Evolutionary conservation across 2,113 vertebrate species (phyloP).

Genomic region (Heterotis niloticus): DNA sequence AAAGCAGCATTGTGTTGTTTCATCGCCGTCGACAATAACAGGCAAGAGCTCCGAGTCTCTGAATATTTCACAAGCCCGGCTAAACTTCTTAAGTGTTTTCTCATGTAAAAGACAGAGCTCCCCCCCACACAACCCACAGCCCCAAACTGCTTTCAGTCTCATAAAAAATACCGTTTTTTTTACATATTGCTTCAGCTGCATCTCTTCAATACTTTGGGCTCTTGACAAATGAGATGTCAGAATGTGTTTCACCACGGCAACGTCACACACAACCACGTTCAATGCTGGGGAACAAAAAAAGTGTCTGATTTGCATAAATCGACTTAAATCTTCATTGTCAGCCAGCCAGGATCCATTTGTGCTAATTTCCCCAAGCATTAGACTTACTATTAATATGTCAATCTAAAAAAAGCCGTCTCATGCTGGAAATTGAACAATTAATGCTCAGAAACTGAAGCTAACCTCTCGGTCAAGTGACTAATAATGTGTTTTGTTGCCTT

Average conservation of each 20-base stretch:
- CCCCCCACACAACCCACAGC: not conserved
- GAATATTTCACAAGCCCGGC: not conserved
- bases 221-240: too few relatives aligned
- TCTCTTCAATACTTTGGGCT: too few relatives aligned
- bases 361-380: slow-evolving; percentile 24
- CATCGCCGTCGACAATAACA: not conserved
- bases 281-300: not conserved
- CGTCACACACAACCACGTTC: too few relatives aligned
- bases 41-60: not conserved
- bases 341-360: slow-evolving; percentile 44
- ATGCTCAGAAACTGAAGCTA: slow-evolving; percentile 52
- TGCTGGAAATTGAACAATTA: slow-evolving; percentile 52
- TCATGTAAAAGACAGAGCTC: not conserved
- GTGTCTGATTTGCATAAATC: slow-evolving; percentile 39
- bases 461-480: slow-evolving; percentile 51
- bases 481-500: slow-evolving; percentile 53
- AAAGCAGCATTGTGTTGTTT: not conserved
- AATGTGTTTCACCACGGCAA: too few relatives aligned
- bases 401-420: slow-evolving; percentile 32
- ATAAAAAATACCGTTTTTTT: too few relatives aligned
- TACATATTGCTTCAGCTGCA: too few relatives aligned
- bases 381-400: slow-evolving; percentile 45
- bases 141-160: not conserved
- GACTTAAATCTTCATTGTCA: slow-evolving; percentile 45
- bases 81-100: slow-evolving; percentile 14